These are phyloP conservation scores for Aythya fuligula DNA, from an alignment of 2,797 vertebrate species.

Conservation along the genomic window DNA sequence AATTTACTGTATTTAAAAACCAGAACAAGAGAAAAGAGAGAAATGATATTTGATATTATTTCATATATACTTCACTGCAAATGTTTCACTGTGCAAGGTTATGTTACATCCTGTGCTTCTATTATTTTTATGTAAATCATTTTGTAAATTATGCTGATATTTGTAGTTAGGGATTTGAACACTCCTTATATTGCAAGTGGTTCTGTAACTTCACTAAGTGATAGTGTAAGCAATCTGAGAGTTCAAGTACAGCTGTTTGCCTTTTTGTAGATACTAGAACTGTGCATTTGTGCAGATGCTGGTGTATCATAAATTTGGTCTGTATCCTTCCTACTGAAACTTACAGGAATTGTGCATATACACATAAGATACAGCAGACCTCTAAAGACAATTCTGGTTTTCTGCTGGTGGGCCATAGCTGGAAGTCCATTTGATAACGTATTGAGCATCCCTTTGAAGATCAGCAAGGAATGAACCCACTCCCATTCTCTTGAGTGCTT, in stretches of 20 bases:
- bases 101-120: not conserved
- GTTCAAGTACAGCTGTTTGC: not conserved
- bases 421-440: not conserved
- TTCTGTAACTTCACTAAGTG: not conserved
- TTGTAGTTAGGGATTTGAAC: not conserved
- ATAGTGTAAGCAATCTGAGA: not conserved
- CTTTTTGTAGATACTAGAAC: not conserved
- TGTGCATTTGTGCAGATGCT: not conserved
- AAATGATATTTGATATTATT: not conserved
- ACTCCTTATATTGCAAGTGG: not conserved
- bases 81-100: not conserved
- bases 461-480: not conserved
- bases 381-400: not conserved
- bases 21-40: not conserved
- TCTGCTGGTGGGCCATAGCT: not conserved
- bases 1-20: not conserved
- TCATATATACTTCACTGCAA: not conserved
- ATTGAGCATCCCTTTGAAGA: not conserved
- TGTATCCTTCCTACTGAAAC: not conserved
- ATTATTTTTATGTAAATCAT: not conserved
- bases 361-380: not conserved
- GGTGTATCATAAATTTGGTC: not conserved
- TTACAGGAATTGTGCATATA: not conserved
- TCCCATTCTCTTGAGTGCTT: not conserved
- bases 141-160: not conserved